Conservation (phyloP, 2,888 invertebrate genomes). For the Yponomeuta cagnagella region DNA sequence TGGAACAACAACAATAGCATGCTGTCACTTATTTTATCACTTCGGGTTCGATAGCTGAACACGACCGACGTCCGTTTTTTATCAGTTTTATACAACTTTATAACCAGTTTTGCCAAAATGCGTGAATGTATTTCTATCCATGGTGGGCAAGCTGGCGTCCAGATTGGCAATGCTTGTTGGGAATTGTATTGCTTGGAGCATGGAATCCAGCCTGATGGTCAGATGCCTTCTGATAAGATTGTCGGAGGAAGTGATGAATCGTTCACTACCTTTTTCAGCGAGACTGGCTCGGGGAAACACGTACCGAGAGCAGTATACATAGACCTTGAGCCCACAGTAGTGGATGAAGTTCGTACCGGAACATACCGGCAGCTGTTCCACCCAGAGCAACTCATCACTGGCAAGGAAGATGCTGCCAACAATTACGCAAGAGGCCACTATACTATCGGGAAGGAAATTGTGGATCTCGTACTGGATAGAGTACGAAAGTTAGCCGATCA, state of each 20-base stretch:
- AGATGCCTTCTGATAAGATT: slow-evolving; percentile 88
- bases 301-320: slow-evolving; percentile 96
- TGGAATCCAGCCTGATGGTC: slow-evolving; percentile 82
- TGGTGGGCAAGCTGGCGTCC: slow-evolving; percentile 76
- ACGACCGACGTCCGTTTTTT: too few relatives aligned
- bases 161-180: slow-evolving; percentile 86
- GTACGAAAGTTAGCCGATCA: slow-evolving; percentile 89
- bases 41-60: neutral
- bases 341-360: slow-evolving; percentile 93
- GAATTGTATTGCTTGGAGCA: slow-evolving; percentile 88
- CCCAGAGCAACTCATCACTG: slow-evolving; percentile 90
- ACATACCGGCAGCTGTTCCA: slow-evolving; percentile 96
- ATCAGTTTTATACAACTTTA: too few relatives aligned
- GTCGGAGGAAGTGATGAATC: slow-evolving; percentile 88
- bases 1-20: too few relatives aligned
- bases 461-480: slow-evolving; percentile 89
- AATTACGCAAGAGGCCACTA: slow-evolving; percentile 98
- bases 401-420: slow-evolving; percentile 97
- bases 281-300: slow-evolving; percentile 96
- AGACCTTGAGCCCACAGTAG: slow-evolving; percentile 96
- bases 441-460: slow-evolving; percentile 96
- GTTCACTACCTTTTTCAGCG: slow-evolving; percentile 95
- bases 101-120: neutral
- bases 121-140: slow-evolving; percentile 13
- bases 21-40: neutral